phyloP scores from a whole-genome alignment of 2,797 vertebrate genomes.

The Alca torda region DNA sequence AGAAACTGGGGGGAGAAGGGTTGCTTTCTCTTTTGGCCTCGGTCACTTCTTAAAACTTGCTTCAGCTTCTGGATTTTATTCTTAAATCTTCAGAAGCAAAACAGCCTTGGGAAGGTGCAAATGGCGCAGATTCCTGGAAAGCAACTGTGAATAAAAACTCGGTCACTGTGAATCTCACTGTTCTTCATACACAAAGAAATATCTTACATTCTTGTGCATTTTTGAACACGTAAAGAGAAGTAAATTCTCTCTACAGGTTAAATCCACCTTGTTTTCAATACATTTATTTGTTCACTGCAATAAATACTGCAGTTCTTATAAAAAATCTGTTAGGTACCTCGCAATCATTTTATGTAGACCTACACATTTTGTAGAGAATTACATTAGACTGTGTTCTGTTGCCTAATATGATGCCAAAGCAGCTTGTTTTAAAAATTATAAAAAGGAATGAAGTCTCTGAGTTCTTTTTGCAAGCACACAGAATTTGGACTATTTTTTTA shows the following conservation, averaged over 20 bases:
- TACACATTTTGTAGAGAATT: background rate
- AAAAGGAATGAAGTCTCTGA: background rate
- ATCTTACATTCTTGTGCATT: background rate
- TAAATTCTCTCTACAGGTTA: background rate
- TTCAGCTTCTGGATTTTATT: background rate
- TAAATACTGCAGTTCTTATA: background rate
- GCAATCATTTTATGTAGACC: background rate
- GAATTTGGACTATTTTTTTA: background rate
- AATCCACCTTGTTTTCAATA: background rate
- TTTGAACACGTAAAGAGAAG: background rate
- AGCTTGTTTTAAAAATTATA: background rate
- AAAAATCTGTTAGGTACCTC: background rate
- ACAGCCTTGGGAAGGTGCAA: background rate
- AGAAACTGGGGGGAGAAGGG: fast-evolving
- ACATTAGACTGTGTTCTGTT: background rate
- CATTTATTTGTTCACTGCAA: background rate
- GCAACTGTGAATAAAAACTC: background rate
- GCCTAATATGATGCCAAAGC: background rate
- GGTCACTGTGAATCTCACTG: background rate
- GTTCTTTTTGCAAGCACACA: background rate
- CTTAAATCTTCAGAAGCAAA: background rate
- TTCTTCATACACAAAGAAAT: background rate
- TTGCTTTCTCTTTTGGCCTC: background rate
- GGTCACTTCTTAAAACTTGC: background rate
- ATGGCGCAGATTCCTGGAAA: background rate